Evolutionary conservation across 1,140 invertebrate species (phyloP), one percentile per base, ranked within the genome.

Genomic region (Anoplolepis gracilipes): DNA sequence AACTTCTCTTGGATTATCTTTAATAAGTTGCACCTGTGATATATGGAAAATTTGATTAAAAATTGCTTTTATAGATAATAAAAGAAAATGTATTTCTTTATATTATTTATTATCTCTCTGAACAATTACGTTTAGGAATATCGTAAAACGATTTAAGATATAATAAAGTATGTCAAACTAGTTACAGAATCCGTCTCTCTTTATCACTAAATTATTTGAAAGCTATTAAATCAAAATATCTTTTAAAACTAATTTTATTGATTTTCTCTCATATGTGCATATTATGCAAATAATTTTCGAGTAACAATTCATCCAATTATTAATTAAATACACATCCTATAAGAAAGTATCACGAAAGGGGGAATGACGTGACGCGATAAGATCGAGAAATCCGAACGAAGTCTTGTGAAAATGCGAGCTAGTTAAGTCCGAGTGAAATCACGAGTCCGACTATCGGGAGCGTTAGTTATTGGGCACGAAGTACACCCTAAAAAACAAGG

Each of bases 341-440:
- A n/a, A 61, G 39, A 22, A 49, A 77, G 22, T 0, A 16, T 59
- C 6, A 8, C 5, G 28, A 33, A n/a, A 61, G 8, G 1, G 10
- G 25, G 16, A 59, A 42, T 19, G 22, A 75, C 22, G 19, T 11
- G 19, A 46, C 16, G 25, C 1, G 28, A 77, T 77, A 57, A 49
- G 1, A 46, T 65, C 42, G 42, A 59, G 36, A 72, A 28, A 49
- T 53, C 28, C 30, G 39, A 57, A 19, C 36, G 22, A 42, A 85
- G n/a, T 33, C 62, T 59, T 49, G 11, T 11, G 59, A 33, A 59
- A 46, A 49, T 55, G 46, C 53, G 30, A 77, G 85, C 86, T 76
- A 70, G 30, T 79, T 87, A 78, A 53, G 10, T n/a, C 19, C 7
- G n/a, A 36, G 19, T 79, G 67, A 85, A 87, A 85, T 88, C 85